Conservation (phyloP, 1,140 invertebrate species). For the Neodiprion lecontei region DNA sequence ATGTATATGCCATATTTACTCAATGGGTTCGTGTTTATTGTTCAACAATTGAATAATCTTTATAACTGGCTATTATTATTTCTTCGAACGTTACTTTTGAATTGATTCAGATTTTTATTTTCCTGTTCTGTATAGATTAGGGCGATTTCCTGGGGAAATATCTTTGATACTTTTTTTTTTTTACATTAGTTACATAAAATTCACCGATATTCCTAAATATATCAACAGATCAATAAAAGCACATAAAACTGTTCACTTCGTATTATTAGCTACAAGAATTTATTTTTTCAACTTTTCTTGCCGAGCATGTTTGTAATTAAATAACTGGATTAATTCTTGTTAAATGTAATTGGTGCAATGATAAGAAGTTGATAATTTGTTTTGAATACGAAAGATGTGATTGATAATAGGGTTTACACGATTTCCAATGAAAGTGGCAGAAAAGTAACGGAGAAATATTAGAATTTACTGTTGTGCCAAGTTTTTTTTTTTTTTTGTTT, state of each 20-base stretch:
- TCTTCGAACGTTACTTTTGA: not conserved
- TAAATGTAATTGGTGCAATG: too few species aligned
- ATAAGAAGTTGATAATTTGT: too few species aligned
- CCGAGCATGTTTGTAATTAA: too few species aligned
- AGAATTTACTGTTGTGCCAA: not conserved
- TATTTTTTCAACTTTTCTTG: not conserved
- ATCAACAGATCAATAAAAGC: too few species aligned
- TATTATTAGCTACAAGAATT: not conserved
- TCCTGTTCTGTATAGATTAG: not conserved
- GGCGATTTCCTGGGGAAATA: too few species aligned
- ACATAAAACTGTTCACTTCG: not conserved
- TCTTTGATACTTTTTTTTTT: not conserved
- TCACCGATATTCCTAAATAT: not conserved
- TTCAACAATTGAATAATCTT: not conserved
- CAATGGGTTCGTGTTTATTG: not conserved
- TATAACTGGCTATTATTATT: not conserved
- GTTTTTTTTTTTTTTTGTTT: not conserved
- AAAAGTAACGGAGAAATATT: too few species aligned
- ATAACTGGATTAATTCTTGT: too few species aligned
- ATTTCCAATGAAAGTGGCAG: too few species aligned
- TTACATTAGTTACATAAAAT: not conserved
- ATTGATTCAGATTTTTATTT: not conserved
- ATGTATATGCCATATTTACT: not conserved
- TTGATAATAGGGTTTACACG: too few species aligned
- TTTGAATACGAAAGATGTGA: too few species aligned